A percentile compares a stretch with the other conserved stretches of the same genome.
Evolutionary conservation across 92 coral and sea anemone species (phyloP).

Genomic region (Palythoa heliodiscus): DNA sequence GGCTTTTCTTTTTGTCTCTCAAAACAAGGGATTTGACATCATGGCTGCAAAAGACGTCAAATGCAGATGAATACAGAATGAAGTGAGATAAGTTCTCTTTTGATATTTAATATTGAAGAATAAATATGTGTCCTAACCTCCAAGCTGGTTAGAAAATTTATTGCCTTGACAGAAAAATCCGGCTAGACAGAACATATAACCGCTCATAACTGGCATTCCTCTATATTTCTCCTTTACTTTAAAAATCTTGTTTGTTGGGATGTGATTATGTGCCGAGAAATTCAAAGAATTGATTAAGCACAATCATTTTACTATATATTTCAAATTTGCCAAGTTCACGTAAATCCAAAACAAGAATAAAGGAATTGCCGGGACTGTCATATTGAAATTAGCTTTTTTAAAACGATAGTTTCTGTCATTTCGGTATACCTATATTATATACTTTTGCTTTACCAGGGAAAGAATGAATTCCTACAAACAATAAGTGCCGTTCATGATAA

Average conservation of each 20-base stretch:
- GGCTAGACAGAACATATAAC: background rate
- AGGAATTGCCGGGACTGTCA: background rate
- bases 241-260: too few relatives aligned
- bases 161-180: slow-evolving; percentile 20
- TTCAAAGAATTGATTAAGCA: too few relatives aligned
- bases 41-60: background rate
- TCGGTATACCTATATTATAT: too few relatives aligned
- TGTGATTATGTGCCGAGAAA: too few relatives aligned
- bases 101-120: background rate
- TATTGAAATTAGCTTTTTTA: background rate
- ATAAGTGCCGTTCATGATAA: too few relatives aligned
- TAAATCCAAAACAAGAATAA: too few relatives aligned
- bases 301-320: too few relatives aligned
- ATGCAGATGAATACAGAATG: background rate
- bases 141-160: background rate
- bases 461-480: too few relatives aligned
- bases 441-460: too few relatives aligned
- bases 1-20: slow-evolving; percentile 13
- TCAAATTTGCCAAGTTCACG: too few relatives aligned
- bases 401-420: too few relatives aligned
- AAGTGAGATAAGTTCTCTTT: background rate
- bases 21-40: background rate
- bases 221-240: background rate
- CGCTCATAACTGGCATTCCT: background rate
- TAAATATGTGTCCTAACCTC: background rate